These are phyloP conservation scores for Chirona hameri DNA, from an alignment of 2,888 invertebrate species.

Conservation along the genomic window DNA sequence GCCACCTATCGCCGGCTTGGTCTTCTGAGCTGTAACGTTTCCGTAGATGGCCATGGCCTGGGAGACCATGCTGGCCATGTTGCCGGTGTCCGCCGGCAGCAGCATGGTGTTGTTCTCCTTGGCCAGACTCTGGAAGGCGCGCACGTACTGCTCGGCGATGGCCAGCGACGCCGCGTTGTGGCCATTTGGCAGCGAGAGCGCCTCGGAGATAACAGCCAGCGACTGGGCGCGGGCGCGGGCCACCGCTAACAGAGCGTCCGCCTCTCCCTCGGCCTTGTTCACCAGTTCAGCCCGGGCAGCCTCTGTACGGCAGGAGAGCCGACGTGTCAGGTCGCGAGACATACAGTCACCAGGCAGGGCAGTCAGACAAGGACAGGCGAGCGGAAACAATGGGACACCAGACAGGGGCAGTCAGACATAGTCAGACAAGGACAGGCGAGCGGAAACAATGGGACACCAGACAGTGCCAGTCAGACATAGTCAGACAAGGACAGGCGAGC, in stretches of 20 bases:
- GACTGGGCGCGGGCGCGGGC: conserved; percentile 87
- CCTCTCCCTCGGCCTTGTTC: conserved; percentile 88
- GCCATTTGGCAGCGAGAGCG: conserved; percentile 56
- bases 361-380: too few relatives aligned
- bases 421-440: too few relatives aligned
- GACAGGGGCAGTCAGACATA: too few relatives aligned
- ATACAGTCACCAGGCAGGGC: too few relatives aligned
- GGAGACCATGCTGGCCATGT: conserved; percentile 71
- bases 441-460: too few relatives aligned
- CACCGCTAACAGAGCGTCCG: conserved; percentile 82
- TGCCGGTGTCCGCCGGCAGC: conserved; percentile 83
- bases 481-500: too few relatives aligned
- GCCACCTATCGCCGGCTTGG: conserved; percentile 4
- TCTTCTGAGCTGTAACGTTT: conserved; percentile 44
- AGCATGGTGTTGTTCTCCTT: conserved; percentile 91
- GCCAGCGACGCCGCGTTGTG: conserved; percentile 85
- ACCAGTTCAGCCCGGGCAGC: conserved; percentile 91
- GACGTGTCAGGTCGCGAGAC: too few relatives aligned
- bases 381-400: too few relatives aligned
- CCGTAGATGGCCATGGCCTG: conserved; percentile 52
- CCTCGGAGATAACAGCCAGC: conserved; percentile 69
- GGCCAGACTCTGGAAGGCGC: conserved; percentile 89
- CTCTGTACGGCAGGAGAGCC: too few relatives aligned
- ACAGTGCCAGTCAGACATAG: too few relatives aligned
- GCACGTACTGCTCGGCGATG: conserved; percentile 93